These are phyloP conservation scores for Dolichotis patagonum DNA, from an alignment of 2,113 vertebrate genomes.

Conservation along the genomic window DNA sequence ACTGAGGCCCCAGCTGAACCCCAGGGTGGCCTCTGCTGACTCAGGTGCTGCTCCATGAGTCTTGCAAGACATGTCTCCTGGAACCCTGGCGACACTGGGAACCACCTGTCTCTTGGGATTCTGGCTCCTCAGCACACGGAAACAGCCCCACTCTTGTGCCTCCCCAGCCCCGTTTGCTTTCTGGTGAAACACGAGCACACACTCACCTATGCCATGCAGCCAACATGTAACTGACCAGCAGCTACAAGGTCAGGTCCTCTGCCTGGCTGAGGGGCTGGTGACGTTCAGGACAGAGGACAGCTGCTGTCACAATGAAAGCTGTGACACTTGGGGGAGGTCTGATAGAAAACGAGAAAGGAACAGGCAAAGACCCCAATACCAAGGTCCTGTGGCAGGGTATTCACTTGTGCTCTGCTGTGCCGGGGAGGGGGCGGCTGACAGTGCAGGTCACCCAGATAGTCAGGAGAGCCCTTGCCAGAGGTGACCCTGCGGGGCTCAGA, in stretches of 20 bases:
- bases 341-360: not conserved
- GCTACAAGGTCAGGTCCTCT: not conserved
- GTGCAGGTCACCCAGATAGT: not conserved
- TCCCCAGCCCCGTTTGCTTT: not conserved
- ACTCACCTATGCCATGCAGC: not conserved
- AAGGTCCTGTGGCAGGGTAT: accelerated
- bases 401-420: no score
- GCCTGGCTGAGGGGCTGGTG: not conserved
- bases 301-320: not conserved
- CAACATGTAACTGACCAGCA: not conserved
- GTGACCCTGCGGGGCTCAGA: not conserved
- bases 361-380: not conserved
- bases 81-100: not conserved
- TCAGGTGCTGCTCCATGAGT: not conserved
- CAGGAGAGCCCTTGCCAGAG: not conserved
- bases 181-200: accelerated
- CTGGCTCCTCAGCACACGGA: not conserved
- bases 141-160: not conserved
- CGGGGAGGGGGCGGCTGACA: not conserved
- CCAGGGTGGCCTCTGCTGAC: not conserved
- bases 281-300: not conserved
- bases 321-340: not conserved
- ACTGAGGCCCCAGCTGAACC: not conserved
- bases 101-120: not conserved
- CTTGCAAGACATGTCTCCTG: not conserved